Conservation (phyloP, 2,113 vertebrate genomes). For the Colossoma macropomum region DNA sequence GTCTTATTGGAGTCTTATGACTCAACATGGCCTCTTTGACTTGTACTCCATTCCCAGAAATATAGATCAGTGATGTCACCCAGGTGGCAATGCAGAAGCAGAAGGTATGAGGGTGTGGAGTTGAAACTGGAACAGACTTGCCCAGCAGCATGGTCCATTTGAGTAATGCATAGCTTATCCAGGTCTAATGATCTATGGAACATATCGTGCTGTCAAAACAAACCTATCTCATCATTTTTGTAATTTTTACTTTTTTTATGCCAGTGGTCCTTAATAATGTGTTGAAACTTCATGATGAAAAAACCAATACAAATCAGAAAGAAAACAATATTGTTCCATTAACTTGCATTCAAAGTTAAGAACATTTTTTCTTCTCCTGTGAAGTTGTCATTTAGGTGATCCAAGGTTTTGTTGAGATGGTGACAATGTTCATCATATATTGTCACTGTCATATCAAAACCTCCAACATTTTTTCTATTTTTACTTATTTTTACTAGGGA, state of each 20-base stretch:
- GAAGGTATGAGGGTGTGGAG: constrained; percentile 49
- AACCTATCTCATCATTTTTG: no score
- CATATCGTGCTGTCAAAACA: not conserved
- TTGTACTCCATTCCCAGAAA: not conserved
- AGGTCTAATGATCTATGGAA: not conserved
- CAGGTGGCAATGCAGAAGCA: not conserved
- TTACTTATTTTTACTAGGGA: no score
- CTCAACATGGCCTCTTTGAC: not conserved
- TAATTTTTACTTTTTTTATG: no score
- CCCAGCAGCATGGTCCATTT: constrained; percentile 27
- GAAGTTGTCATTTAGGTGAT: no score
- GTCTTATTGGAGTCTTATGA: no score
- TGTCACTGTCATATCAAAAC: no score
- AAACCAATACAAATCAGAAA: no score
- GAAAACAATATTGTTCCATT: not conserved
- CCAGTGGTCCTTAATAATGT: not conserved
- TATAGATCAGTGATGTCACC: not conserved
- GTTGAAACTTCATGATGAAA: no score
- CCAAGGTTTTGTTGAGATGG: no score
- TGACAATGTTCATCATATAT: no score
- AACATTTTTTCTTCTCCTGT: no score
- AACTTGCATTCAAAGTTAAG: not conserved
- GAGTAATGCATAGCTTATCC: constrained; percentile 1
- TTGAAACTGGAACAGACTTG: constrained; percentile 45
- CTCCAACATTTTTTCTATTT: no score